Base-by-base conservation (phyloP, 2,113 vertebrate species). In the Mirza zaza region DNA sequence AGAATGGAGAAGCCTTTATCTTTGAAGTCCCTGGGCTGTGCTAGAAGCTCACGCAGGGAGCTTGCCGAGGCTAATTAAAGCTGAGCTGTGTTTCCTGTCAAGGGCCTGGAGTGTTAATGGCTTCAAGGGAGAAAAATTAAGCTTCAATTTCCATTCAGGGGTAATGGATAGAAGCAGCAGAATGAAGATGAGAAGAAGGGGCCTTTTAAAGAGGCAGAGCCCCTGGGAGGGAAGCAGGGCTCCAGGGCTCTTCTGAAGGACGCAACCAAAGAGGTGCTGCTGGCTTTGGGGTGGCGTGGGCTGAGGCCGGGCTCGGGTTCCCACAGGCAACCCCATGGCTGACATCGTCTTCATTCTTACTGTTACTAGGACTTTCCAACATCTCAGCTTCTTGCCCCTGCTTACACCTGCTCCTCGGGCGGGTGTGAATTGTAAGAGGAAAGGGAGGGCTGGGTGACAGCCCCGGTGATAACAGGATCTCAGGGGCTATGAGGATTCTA, bases 61-160 rank as follows among this genome's bases (percentile, higher is more conserved):
- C 95, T 92, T 87, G 95, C 97, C 95, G 96, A 39, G 92, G 94
- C 97, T 97, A 96, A 98, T 98, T 97, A 98, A 96, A 97, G 94
- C 97, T 81, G 93, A 92, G 96, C 84, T 80, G 81, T 94, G 94
- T 97, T 98, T 97, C 94, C 94, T 98, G 97, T 97, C 94, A 90
- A 97, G 95, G 83, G 75, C 96, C 83, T 80, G 79, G 90, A 96
- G 96, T 97, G 97, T 97, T 97, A 97, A 98, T 94, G 95, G 90
- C 90, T 97, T 96, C 96, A 96, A 98, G 95, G 1, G 6, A 97
- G 94, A 97, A 97, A 97, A 97, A 97, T 95, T 91, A 97, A 96
- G 88, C 96, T 95, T 96, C 97, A 87, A 96, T 95, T 95, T 97
- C 93, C 96, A 97, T 97, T 98, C 93, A 95, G 50, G 39, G 90